Conservation (phyloP, 2,888 invertebrate species). For the Heliconius charithonia region DNA sequence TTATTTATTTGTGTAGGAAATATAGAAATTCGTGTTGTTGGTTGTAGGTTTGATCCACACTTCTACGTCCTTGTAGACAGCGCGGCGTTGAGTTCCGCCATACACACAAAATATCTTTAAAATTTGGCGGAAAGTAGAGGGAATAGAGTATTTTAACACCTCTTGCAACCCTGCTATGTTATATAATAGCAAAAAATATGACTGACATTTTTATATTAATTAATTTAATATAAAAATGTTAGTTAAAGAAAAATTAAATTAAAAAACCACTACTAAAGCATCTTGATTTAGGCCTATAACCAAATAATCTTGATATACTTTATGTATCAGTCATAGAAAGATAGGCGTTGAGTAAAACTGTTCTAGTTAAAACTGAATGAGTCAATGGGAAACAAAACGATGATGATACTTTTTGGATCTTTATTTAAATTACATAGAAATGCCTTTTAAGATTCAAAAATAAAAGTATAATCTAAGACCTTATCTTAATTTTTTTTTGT, state of each 20-base stretch:
- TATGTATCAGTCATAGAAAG: neutral
- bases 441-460: neutral
- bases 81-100: neutral
- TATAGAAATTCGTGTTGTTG: no score
- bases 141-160: no score
- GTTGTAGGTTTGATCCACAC: no score
- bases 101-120: no score
- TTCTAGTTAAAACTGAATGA: neutral
- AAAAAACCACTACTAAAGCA: neutral
- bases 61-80: neutral
- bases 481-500: no score
- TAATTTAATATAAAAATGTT: no score
- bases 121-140: no score
- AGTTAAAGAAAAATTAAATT: no score
- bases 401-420: neutral
- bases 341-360: neutral
- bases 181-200: no score
- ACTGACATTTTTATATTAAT: no score
- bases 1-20: neutral
- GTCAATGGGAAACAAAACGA: neutral
- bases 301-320: neutral
- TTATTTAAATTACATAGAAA: neutral
- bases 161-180: no score
- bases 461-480: neutral
- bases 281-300: neutral